Evolutionary conservation across 2,113 vertebrate species (phyloP), one percentile per base, ranked within the genome.

Genomic region (Pycnonotus jocosus): DNA sequence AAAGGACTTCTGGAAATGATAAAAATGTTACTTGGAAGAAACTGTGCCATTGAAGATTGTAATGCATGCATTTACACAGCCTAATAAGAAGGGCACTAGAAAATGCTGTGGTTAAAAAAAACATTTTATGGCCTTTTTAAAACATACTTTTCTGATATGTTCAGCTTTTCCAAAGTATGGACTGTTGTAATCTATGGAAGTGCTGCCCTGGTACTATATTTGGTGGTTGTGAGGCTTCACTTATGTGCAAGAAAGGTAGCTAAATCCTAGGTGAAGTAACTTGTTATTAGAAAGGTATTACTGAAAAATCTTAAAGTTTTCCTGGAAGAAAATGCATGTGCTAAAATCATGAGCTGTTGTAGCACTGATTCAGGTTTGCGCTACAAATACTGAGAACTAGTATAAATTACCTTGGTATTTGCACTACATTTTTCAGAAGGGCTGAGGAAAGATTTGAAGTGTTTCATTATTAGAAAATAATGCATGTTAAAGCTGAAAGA

Each of bases 401-500:
- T 62, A 13, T 70, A 60, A 89, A 47, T 54, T 72, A n/a, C 40
- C 7, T 71, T 86, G 17, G 15, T 68, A 2, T 84, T 13, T 58
- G 42, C 27, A 21, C 40, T 82, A 1, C 15, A 11, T 71, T 90
- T 94, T 81, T 64, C 22, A 31, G 25, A 30, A 68, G 7, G 0
- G 0, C 47, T 73, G 35, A 60, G 23, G 20, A 88, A 56, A 69
- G 11, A 7, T 77, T 70, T 38, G 7, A 87, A 74, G 15, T 45
- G 16, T 76, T 92, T 77, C 10, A 37, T 73, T 40, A 18, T 81
- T 60, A 86, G 56, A 88, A 95, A 92, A 47, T 11, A 80, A 58
- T 45, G 21, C 12, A 14, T 60, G 12, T 79, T 84, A 71, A 92
- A 81, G 30, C 40, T 88, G 24, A 62, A 66, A 61, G 71, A 80